Conservation (phyloP, 2,888 invertebrate genomes). For the Erebia ligea region DNA sequence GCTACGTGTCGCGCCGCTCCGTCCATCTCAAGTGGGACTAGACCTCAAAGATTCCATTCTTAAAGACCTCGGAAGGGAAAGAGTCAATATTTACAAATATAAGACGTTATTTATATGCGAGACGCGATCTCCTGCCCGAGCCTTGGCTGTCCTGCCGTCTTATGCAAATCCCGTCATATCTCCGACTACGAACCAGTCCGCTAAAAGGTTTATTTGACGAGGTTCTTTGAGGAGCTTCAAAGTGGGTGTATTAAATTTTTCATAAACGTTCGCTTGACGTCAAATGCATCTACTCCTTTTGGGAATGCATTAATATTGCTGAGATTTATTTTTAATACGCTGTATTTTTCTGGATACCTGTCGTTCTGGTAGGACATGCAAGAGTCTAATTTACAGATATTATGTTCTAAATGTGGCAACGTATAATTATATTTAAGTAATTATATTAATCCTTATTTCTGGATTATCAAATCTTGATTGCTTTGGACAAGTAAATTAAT, state of each 20-base stretch:
- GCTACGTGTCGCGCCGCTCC: too few relatives aligned
- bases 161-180: conserved; percentile 76
- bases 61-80: conserved; percentile 59
- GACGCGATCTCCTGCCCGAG: conserved; percentile 72
- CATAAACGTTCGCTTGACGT: conserved; percentile 68
- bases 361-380: neutral
- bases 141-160: conserved; percentile 65
- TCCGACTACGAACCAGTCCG: conserved; percentile 68
- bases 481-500: too few relatives aligned
- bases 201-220: conserved; percentile 75
- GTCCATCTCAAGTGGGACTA: too few relatives aligned
- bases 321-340: conserved; percentile 16
- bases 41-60: conserved; percentile 48
- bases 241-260: conserved; percentile 76
- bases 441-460: too few relatives aligned
- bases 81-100: conserved; percentile 82
- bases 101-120: conserved; percentile 81
- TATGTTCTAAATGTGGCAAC: too few relatives aligned
- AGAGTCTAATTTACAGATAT: too few relatives aligned
- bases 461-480: too few relatives aligned
- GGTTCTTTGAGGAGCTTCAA: conserved; percentile 63
- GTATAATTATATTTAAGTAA: too few relatives aligned
- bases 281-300: conserved; percentile 50
- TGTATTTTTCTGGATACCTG: neutral
- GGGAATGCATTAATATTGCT: conserved; percentile 5